A percentile compares a stretch with the other conserved stretches of the same genome.
These are phyloP conservation scores for Volucella bombylans DNA, from an alignment of 2,888 invertebrate species.

Conservation along the genomic window DNA sequence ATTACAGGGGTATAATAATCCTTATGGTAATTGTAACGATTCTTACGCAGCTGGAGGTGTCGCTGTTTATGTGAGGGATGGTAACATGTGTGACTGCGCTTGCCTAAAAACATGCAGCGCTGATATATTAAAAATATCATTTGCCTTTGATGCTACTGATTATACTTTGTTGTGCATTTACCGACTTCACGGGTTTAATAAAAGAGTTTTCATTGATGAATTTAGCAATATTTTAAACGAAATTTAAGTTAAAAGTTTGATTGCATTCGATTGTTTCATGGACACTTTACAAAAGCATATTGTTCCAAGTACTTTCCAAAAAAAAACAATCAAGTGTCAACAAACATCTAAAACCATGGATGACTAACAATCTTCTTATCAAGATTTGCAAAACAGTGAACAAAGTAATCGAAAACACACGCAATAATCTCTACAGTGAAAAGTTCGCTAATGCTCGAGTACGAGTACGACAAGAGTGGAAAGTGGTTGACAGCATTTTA, in stretches of 20 bases:
- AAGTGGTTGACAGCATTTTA: conserved; percentile 1
- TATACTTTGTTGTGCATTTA: conserved; percentile 2
- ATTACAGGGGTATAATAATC: background rate
- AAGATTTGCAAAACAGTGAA: background rate
- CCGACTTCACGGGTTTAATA: background rate
- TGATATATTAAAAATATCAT: too few species aligned
- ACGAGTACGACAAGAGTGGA: background rate
- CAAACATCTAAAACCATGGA: background rate
- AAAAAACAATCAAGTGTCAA: background rate
- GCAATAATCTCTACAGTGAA: background rate
- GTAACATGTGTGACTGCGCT: background rate
- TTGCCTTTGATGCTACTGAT: background rate
- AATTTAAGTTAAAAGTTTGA: background rate
- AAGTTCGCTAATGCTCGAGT: background rate
- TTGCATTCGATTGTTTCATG: background rate
- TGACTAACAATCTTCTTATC: background rate
- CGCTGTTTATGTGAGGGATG: conserved; percentile 13
- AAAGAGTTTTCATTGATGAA: conserved; percentile 7
- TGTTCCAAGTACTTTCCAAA: background rate
- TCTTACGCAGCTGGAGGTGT: background rate
- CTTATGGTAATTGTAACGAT: background rate
- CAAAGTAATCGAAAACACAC: background rate
- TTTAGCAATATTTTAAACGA: background rate
- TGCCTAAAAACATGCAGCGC: too few species aligned
- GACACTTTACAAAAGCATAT: background rate